phyloP scores from a whole-genome alignment of 1,140 invertebrate species.

The Drosophila repletoides region DNA sequence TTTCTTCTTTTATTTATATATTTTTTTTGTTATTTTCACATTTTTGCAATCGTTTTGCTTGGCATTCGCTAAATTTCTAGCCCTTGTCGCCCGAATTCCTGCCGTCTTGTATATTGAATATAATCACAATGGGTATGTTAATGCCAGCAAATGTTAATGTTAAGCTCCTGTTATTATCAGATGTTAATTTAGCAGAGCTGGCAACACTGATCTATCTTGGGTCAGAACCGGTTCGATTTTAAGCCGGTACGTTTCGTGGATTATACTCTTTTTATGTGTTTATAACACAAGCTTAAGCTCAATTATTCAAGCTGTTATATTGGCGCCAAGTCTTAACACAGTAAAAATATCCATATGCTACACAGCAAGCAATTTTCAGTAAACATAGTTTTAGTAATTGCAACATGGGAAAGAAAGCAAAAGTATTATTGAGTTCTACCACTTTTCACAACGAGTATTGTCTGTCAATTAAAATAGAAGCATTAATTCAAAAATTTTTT shows the following conservation, averaged over 20 bases:
- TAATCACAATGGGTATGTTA: slow-evolving; percentile 1
- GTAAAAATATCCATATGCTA: too few species aligned
- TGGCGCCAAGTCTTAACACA: too few species aligned
- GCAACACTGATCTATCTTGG: neutral
- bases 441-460: too few species aligned
- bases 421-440: too few species aligned
- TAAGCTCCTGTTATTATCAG: slow-evolving; percentile 2
- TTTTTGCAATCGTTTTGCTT: neutral
- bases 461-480: too few species aligned
- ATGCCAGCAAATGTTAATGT: neutral
- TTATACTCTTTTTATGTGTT: neutral
- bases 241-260: too few species aligned
- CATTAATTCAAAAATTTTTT: neutral
- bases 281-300: too few species aligned
- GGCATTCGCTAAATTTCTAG: neutral
- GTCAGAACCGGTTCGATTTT: too few species aligned
- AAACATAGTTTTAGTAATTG: too few species aligned
- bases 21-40: neutral
- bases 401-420: too few species aligned
- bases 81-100: neutral
- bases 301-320: too few species aligned
- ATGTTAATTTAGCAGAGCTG: slow-evolving; percentile 10
- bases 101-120: neutral
- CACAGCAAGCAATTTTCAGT: too few species aligned
- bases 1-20: neutral